Percentiles rank a stretch among this genome's conserved stretches.
phyloP scores from a whole-genome alignment of 2,888 invertebrate species.

The Oligia latruncula region DNA sequence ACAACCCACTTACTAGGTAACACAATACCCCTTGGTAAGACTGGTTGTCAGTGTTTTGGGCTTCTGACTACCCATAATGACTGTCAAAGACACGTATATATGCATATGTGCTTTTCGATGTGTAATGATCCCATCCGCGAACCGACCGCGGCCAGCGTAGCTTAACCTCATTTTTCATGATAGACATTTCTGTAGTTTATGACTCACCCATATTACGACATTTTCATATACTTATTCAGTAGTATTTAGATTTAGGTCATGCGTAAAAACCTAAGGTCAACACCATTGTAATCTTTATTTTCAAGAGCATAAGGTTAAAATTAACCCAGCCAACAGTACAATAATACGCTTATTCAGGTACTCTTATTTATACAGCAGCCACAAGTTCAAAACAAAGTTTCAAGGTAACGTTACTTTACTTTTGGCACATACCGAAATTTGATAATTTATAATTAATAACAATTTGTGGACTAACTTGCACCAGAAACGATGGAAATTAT shows the following conservation, averaged over 20 bases:
- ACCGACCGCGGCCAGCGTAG: background rate
- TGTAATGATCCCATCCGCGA: background rate
- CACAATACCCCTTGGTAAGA: background rate
- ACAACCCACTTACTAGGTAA: background rate
- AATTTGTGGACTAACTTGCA: constrained; percentile 48
- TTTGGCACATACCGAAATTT: constrained; percentile 45
- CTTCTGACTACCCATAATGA: background rate
- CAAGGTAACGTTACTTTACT: constrained; percentile 39
- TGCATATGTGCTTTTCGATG: background rate
- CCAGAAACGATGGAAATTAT: constrained; percentile 33
- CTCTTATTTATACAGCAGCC: constrained; percentile 34
- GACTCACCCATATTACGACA: constrained; percentile 25
- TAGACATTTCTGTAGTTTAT: constrained; percentile 35
- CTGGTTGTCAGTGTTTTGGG: background rate
- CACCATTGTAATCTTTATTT: constrained; percentile 16
- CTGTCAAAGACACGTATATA: background rate
- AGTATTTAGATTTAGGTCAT: constrained; percentile 16
- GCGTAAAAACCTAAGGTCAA: constrained; percentile 3
- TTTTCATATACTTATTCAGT: constrained; percentile 29
- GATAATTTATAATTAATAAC: constrained; percentile 64
- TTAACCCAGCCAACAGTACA: constrained; percentile 2
- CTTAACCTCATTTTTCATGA: constrained; percentile 19
- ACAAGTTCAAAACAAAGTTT: constrained; percentile 47
- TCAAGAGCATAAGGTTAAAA: constrained; percentile 10
- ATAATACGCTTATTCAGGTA: constrained; percentile 39